Evolutionary conservation across 2,113 vertebrate genomes (phyloP), one percentile per base, ranked within the genome.

Genomic region (Halcyon malimbica): DNA sequence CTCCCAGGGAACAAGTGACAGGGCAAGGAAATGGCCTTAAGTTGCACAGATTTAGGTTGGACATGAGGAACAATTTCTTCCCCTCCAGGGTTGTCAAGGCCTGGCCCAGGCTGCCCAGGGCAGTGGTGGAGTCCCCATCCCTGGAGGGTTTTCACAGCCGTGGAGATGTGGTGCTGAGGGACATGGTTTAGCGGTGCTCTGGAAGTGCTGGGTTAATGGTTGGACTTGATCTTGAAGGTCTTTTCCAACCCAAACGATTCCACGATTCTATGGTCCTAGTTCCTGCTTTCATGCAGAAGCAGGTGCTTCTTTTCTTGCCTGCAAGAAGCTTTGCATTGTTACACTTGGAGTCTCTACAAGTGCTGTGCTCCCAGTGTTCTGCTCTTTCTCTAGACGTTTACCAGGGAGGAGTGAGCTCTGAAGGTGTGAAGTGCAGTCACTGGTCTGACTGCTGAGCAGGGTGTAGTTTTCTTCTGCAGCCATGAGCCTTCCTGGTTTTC

Each of bases 311-410:
- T 63, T 42, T 37, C 2, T 2, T 59, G 54, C 51, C 62, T 56
- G 24, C 35, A 19, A 41, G 23, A 70, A 39, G 29, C 19, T 31
- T 56, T 68, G 53, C 1, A 0, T 10, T 44, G 15, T 79, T 85
- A 3, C 2, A 10, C 23, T 84, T 0, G 0, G 20, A 41, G 23
- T 62, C 33, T 62, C 33, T 33, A 2, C 15, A 2, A 12, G 41
- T 1, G 0, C 33, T 19, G n/a, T 1, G 3, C 50, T 46, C 17
- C 64, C 31, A 0, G 0, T 23, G 26, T n/a, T 0, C 48, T 54
- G 21, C 28, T 90, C 8, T 4, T 59, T 29, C 50, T 13, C 28
- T 37, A 42, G 48, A 62, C 6, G 2, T 11, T 60, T 18, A 21
- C 42, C 67, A 53, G 67, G 14, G 28, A 56, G 53, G 53, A 29